Evolutionary conservation across 2,797 vertebrate genomes (phyloP), one percentile per base, ranked within the genome.

Genomic region (Taeniopygia guttata): DNA sequence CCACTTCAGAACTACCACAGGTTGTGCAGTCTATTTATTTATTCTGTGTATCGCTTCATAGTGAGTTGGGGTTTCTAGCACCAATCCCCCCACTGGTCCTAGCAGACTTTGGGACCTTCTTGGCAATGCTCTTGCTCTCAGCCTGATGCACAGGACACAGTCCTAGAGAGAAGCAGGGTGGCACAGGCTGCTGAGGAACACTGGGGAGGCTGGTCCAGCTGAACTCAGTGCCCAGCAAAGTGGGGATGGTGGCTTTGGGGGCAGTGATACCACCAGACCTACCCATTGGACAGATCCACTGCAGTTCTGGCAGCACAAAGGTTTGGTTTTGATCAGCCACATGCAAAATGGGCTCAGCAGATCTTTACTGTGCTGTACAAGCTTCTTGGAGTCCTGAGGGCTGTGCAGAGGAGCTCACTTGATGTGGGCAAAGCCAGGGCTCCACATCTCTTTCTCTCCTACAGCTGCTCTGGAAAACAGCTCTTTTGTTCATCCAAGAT

Each of bases 101-200:
- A 2, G 46, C 34, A 36, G 40, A n/a, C 27, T 74, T 10, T 22
- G 62, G 29, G n/a, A 10, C 27, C 6, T 12, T 75, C 18, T 29
- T 59, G 58, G 52, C 36, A 64, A 3, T 0, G 4, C 14, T 36
- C 8, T 43, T 60, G 77, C 40, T 51, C 12, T 21, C 34, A 74
- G 54, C 42, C 46, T 75, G 48, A 12, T 60, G 40, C 36, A 5
- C 18, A 6, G 1, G 1, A 2, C 19, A 12, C 2, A 0, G 10
- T 51, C 56, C 22, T 27, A 26, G 62, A 34, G 51, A 13, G 38
- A 5, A 9, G 3, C 2, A 0, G 0, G 25, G 22, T 52, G 45
- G 32, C 60, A 32, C 23, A 45, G 59, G 5, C 21, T 36, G 27
- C 74, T 66, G 40, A 32, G 48, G 40, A 62, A 2, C 6, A 1